These are phyloP conservation scores for Tachina lurida DNA, from an alignment of 2,888 invertebrate species.

Conservation along the genomic window DNA sequence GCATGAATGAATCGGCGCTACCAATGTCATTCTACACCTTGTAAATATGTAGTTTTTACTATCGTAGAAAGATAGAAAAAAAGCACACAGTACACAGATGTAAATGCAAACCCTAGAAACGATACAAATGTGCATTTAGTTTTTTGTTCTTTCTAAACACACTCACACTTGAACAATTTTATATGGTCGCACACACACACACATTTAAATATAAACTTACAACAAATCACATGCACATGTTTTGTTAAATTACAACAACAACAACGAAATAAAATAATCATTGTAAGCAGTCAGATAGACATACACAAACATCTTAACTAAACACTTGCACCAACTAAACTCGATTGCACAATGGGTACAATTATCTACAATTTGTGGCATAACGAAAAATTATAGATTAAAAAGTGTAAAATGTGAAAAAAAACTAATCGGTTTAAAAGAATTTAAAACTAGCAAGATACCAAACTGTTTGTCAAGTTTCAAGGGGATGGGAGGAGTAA, in stretches of 20 bases:
- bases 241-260: slow-evolving; percentile 10
- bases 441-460: too few relatives aligned
- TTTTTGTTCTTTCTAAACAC: slow-evolving; percentile 30
- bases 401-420: too few relatives aligned
- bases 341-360: slow-evolving; percentile 41
- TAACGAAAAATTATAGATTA: too few relatives aligned
- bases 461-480: too few relatives aligned
- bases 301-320: slow-evolving; percentile 39
- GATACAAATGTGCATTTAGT: slow-evolving; percentile 29
- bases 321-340: slow-evolving; percentile 51
- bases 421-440: too few relatives aligned
- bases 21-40: slow-evolving; percentile 80
- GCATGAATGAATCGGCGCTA: slow-evolving; percentile 77
- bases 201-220: neutral
- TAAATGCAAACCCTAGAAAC: slow-evolving; percentile 36
- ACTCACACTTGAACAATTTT: slow-evolving; percentile 39
- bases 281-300: slow-evolving; percentile 36
- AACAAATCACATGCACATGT: slow-evolving; percentile 56
- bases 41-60: slow-evolving; percentile 75
- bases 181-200: neutral
- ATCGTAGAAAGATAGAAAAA: slow-evolving; percentile 64
- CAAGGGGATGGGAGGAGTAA: too few relatives aligned
- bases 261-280: slow-evolving; percentile 44
- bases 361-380: neutral
- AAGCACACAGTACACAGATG: slow-evolving; percentile 10